These are phyloP conservation scores for Cossypha polioptera DNA, from an alignment of 2,797 vertebrate genomes.

Conservation along the genomic window DNA sequence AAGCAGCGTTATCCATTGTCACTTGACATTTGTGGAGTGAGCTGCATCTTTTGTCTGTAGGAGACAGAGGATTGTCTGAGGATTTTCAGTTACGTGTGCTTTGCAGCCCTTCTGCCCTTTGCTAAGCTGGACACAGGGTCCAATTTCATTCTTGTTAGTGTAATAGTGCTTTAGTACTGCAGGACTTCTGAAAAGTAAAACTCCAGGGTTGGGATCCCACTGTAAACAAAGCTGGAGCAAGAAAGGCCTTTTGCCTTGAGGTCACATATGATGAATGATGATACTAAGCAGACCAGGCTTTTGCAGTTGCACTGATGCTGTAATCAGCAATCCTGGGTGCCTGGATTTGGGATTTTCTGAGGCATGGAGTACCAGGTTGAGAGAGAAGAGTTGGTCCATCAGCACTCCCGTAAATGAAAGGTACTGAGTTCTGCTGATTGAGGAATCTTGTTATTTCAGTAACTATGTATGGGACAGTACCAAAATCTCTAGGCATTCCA, in stretches of 20 bases:
- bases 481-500: neutral
- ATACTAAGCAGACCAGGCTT: neutral
- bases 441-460: neutral
- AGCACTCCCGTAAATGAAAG: neutral
- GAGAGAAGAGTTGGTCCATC: neutral
- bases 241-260: neutral
- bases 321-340: neutral
- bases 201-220: rapidly evolving
- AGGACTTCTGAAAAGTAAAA: neutral
- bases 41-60: neutral
- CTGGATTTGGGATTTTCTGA: neutral
- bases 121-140: neutral
- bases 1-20: neutral
- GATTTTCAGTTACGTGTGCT: neutral
- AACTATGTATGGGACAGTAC: neutral
- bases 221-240: neutral
- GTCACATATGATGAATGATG: rapidly evolving
- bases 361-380: neutral
- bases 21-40: neutral
- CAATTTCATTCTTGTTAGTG: neutral
- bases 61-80: too few relatives aligned
- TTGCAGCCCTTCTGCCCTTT: neutral
- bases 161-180: neutral
- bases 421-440: neutral
- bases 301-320: neutral